Conservation (phyloP, 1,140 invertebrate species). For the Capitella teleta region DNA sequence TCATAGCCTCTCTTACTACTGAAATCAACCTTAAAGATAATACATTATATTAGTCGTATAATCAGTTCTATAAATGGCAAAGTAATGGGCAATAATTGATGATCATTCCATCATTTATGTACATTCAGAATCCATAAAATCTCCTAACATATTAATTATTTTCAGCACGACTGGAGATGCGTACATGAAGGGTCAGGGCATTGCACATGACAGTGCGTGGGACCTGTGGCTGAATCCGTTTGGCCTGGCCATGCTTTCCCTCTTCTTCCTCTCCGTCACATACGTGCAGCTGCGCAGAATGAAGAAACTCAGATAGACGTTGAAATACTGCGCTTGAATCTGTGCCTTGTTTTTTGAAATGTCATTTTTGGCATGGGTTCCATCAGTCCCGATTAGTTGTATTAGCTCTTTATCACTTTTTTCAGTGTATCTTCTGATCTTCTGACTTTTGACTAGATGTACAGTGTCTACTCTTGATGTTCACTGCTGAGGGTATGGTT, state of each 20-base stretch:
- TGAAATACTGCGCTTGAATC: too few relatives aligned
- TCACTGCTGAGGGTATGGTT: too few relatives aligned
- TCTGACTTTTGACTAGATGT: too few relatives aligned
- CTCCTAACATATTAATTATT: neutral
- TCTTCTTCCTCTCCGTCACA: constrained; percentile 21
- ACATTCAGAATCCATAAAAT: too few relatives aligned
- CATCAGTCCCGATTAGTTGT: too few relatives aligned
- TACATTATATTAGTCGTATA: neutral
- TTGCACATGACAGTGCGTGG: constrained; percentile 22
- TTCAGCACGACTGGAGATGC: constrained; percentile 19
- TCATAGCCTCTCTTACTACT: neutral
- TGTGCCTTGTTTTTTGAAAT: too few relatives aligned
- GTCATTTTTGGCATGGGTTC: too few relatives aligned
- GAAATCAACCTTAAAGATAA: neutral
- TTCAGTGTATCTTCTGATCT: too few relatives aligned
- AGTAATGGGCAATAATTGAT: neutral
- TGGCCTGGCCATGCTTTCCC: constrained; percentile 20
- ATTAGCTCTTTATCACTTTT: too few relatives aligned
- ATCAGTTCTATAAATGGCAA: neutral
- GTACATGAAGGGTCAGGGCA: constrained; percentile 22
- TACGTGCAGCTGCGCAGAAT: constrained; percentile 20
- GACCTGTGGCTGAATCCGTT: constrained; percentile 31
- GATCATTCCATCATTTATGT: neutral
- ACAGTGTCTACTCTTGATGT: too few relatives aligned
- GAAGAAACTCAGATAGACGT: too few relatives aligned